Percentiles rank a stretch among this genome's conserved stretches.
These are phyloP conservation scores for Phalacrocorax brasilianus DNA, from an alignment of 2,113 vertebrate species.

Conservation along the genomic window DNA sequence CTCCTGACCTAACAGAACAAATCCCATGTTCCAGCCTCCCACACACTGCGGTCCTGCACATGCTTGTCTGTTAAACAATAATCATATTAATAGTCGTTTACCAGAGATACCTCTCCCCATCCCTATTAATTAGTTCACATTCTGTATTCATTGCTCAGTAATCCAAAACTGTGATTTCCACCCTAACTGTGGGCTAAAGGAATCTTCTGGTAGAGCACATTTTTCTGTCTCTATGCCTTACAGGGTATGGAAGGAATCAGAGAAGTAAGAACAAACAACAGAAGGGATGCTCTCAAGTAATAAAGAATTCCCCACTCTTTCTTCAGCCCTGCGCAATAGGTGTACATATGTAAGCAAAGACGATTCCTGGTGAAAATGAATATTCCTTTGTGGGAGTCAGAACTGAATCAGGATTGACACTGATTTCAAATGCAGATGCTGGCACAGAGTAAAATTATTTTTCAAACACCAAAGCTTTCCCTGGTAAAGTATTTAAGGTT, in stretches of 20 bases:
- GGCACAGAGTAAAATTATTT: constrained; percentile 71
- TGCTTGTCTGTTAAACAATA: not conserved
- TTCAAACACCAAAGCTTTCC: constrained; percentile 64
- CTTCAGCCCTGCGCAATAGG: not conserved
- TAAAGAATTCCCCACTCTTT: not conserved
- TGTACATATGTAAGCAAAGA: constrained; percentile 21
- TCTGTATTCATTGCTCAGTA: not conserved
- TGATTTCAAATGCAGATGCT: constrained; percentile 77
- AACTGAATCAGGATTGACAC: constrained; percentile 61
- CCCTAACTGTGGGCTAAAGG: not conserved
- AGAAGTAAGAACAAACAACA: not conserved
- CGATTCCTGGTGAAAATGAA: constrained; percentile 55
- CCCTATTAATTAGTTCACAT: not conserved
- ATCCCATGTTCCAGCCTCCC: constrained; percentile 23
- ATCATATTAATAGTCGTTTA: not conserved
- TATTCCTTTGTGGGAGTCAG: constrained; percentile 46
- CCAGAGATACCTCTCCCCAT: not conserved
- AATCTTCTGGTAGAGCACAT: not conserved
- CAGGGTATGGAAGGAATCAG: not conserved
- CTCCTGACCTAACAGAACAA: constrained; percentile 1
- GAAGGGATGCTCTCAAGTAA: not conserved
- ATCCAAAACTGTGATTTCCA: not conserved
- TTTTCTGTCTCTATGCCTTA: not conserved
- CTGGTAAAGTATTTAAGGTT: constrained; percentile 82
- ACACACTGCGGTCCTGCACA: not conserved